These are phyloP conservation scores for Enteromius radiatus DNA, from an alignment of 2,797 vertebrate species.

Conservation along the genomic window DNA sequence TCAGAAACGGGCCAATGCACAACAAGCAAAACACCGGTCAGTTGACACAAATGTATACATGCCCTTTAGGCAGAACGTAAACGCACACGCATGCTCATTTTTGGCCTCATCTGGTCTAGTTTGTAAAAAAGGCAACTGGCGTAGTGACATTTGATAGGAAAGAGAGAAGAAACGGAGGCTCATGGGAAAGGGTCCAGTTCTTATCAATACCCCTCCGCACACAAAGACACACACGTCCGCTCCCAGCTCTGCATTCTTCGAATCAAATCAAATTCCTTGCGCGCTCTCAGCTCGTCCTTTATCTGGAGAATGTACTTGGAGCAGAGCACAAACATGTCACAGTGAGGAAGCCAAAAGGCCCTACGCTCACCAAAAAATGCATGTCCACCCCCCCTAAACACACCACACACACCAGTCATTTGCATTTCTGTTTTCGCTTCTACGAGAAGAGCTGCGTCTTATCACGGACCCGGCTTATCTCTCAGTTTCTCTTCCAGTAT, in stretches of 20 bases:
- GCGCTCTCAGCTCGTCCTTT: constrained; percentile 78
- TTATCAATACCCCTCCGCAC: constrained; percentile 71
- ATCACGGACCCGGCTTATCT: constrained; percentile 76
- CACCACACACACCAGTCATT: constrained; percentile 66
- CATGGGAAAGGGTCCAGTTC: constrained; percentile 67
- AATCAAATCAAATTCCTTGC: constrained; percentile 83
- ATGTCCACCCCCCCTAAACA: neutral
- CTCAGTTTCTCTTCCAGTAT: constrained; percentile 76
- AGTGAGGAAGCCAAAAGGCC: constrained; percentile 74
- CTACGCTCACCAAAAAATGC: constrained; percentile 62
- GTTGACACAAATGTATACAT: constrained; percentile 71
- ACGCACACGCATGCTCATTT: constrained; percentile 56
- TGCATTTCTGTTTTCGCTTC: constrained; percentile 72
- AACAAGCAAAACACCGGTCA: constrained; percentile 70
- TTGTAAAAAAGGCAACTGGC: constrained; percentile 5
- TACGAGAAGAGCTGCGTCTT: constrained; percentile 66
- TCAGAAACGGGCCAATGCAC: constrained; percentile 70
- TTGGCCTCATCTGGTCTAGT: neutral
- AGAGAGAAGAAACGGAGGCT: constrained; percentile 57
- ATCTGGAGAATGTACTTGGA: constrained; percentile 83
- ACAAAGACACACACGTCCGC: constrained; percentile 74
- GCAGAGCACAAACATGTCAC: constrained; percentile 83
- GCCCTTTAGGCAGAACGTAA: constrained; percentile 59
- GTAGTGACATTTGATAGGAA: constrained; percentile 23
- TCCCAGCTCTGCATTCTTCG: constrained; percentile 77